Evolutionary conservation across 2,888 invertebrate species (phyloP), one percentile per base, ranked within the genome.

Genomic region (Tiliacea aurago): DNA sequence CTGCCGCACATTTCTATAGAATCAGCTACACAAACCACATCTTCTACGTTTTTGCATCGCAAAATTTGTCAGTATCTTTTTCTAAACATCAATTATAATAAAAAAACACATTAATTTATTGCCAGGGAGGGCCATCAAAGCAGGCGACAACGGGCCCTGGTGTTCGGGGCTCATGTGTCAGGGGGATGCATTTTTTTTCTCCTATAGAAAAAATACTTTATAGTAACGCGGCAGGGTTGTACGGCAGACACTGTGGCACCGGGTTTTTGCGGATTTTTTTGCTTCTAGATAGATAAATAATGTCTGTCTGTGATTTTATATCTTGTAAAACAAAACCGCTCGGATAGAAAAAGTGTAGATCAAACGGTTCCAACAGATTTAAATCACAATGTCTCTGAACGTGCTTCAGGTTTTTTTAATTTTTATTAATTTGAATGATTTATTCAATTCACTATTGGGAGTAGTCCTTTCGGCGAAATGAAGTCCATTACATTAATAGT

Each of bases 211-310:
- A 91, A 92, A 91, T 90, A 87, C 86, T 91, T 90, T 91, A 92
- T 91, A 90, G 90, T 88, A 75, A 84, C 88, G 90, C 77, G 78
- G 85, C 85, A 84, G 86, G 85, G 87, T 88, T 86, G 88, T 87
- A 81, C 78, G 56, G 23, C 37, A 51, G 95, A 95, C 95, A 92
- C 91, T 90, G 89, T 91, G 95, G 95, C 95, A 93, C 94, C 94
- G 85, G 66, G 84, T 90, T 93, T 94, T 94, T 91, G 87, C 89
- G 62, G 56, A 78, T 80, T 85, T 89, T 74, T 80, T 80, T 80
- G 72, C 37, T 43, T 47, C 37, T 58, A 71, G 23, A 70, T 72
- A 73, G 62, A 79, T 75, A 77, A 83, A 77, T 84, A 77, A 83
- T 72, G 58, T 65, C 65, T 51, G 23, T 59, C 63, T 61, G 55